phyloP scores from a whole-genome alignment of 2,888 invertebrate species.

The Leptinotarsa rubiginosa region DNA sequence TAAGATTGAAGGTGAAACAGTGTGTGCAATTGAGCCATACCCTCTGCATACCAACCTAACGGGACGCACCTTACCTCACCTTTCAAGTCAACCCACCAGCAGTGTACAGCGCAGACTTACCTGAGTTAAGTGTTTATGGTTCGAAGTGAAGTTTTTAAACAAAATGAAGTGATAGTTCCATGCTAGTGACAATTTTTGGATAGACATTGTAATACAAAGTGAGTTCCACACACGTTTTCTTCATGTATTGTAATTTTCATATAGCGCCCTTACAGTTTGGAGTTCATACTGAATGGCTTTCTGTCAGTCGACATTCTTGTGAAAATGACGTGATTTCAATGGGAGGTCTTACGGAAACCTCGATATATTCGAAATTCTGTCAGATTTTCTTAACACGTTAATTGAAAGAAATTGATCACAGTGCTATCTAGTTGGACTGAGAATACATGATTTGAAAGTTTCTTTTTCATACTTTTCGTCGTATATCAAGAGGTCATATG shows the following conservation, averaged over 20 bases:
- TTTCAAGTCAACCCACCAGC: conserved; percentile 55
- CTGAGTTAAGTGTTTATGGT: conserved; percentile 36
- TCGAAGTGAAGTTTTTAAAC: conserved; percentile 22
- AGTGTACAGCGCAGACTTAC: conserved; percentile 46
- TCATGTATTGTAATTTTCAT: background rate
- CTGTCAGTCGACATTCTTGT: conserved; percentile 37
- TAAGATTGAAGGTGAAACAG: background rate
- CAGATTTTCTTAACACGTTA: background rate
- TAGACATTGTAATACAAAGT: conserved; percentile 28
- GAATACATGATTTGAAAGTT: too few species aligned
- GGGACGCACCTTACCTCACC: conserved; percentile 64
- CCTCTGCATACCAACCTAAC: conserved; percentile 62
- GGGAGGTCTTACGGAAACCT: conserved; percentile 51
- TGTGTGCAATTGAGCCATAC: conserved; percentile 10
- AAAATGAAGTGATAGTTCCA: conserved; percentile 47
- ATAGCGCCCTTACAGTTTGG: background rate
- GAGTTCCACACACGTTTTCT: background rate
- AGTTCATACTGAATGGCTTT: background rate
- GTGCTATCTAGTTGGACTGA: too few species aligned
- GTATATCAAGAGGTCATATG: background rate
- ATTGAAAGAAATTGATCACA: too few species aligned
- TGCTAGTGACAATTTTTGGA: conserved; percentile 37
- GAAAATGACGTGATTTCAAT: conserved; percentile 49
- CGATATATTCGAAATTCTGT: conserved; percentile 1
- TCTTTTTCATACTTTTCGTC: background rate